phyloP scores from a whole-genome alignment of 1,140 invertebrate genomes.

The Apis cerana region DNA sequence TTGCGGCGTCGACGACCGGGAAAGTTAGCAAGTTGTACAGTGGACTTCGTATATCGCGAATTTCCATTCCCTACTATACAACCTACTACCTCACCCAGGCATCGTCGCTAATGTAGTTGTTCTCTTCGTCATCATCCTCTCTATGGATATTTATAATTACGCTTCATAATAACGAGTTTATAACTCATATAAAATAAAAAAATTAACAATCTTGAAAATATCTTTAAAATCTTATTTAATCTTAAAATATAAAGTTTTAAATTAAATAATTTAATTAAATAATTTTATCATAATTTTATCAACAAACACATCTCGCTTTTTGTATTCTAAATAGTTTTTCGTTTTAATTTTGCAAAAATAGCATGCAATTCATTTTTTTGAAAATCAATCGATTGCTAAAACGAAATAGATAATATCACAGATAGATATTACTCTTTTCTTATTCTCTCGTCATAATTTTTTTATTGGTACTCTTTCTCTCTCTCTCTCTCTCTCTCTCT shows the following conservation, averaged over 20 bases:
- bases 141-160: not conserved
- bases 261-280: too few relatives aligned
- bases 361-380: not conserved
- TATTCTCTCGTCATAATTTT: too few relatives aligned
- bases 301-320: not conserved
- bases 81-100: conserved; percentile 89
- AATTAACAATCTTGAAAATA: too few relatives aligned
- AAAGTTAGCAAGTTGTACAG: conserved; percentile 91
- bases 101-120: conserved; percentile 67
- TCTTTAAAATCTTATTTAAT: not conserved
- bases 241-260: too few relatives aligned
- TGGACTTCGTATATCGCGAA: conserved; percentile 82
- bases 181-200: too few relatives aligned
- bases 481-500: not conserved
- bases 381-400: not conserved
- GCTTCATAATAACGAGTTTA: too few relatives aligned
- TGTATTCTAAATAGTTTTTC: not conserved
- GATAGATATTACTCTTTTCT: too few relatives aligned
- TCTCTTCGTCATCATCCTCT: conserved; percentile 25
- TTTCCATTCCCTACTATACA: conserved; percentile 88
- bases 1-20: conserved; percentile 81
- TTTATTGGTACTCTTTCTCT: conserved; percentile 8
- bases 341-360: too few relatives aligned
- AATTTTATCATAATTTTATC: too few relatives aligned
- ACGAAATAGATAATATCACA: not conserved